These are phyloP conservation scores for Palythoa heliodiscus DNA, from an alignment of 92 coral and sea anemone species.

Conservation along the genomic window DNA sequence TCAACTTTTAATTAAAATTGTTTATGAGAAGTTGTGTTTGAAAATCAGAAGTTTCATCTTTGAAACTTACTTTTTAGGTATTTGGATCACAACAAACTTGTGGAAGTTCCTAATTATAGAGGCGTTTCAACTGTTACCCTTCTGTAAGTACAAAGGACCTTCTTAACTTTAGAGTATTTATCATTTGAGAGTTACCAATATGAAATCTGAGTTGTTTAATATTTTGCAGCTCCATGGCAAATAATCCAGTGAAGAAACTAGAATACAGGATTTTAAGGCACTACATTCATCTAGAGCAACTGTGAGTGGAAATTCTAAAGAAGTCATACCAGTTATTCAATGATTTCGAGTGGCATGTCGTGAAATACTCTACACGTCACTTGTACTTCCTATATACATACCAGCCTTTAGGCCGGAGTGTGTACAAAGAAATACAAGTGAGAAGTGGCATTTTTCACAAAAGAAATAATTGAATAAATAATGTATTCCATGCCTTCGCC, in stretches of 20 bases:
- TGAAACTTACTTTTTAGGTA: neutral
- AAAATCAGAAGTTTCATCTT: neutral
- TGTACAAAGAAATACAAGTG: too few species aligned
- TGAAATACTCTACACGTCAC: too few species aligned
- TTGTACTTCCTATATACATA: neutral
- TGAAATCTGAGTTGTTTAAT: neutral
- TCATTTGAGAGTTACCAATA: conserved; percentile 24
- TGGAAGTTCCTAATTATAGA: neutral
- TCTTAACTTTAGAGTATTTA: conserved; percentile 4
- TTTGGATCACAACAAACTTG: conserved; percentile 16
- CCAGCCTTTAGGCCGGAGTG: too few species aligned
- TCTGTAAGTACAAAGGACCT: conserved; percentile 16
- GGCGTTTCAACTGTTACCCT: neutral
- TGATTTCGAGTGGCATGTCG: too few species aligned
- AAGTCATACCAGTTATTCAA: neutral
- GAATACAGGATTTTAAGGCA: conserved; percentile 4
- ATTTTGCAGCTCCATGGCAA: conserved; percentile 23
- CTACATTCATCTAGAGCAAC: conserved; percentile 11
- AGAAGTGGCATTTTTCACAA: too few species aligned
- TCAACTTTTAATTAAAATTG: neutral
- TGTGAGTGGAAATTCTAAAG: conserved; percentile 11
- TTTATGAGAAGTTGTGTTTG: neutral
- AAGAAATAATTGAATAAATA: too few species aligned
- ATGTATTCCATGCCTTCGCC: too few species aligned
- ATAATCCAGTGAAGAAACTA: conserved; percentile 28